These are phyloP conservation scores for Drosophila birchii DNA, from an alignment of 2,888 invertebrate species.

Conservation along the genomic window DNA sequence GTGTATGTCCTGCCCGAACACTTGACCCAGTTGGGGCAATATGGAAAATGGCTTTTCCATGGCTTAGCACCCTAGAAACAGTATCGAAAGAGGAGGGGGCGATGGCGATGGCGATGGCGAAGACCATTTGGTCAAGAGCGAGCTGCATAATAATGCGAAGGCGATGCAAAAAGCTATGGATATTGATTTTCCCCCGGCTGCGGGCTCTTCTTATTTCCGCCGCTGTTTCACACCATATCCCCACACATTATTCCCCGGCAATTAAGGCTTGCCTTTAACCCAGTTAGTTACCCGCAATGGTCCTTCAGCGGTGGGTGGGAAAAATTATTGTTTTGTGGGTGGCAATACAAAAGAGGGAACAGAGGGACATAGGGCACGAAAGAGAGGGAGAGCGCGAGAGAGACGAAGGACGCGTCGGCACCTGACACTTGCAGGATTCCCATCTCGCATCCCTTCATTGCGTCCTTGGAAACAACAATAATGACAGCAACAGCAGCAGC, in stretches of 20 bases:
- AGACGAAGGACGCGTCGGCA: slow-evolving; percentile 33
- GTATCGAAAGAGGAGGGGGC: neutral
- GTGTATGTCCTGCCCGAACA: slow-evolving; percentile 36
- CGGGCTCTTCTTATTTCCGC: slow-evolving; percentile 12
- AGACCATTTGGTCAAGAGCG: slow-evolving; percentile 12
- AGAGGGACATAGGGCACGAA: neutral
- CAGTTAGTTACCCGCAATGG: slow-evolving; percentile 37
- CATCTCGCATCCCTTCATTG: slow-evolving; percentile 7
- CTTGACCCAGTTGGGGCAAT: slow-evolving; percentile 53
- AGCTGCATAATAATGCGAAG: slow-evolving; percentile 26
- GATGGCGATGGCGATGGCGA: neutral
- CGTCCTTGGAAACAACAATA: slow-evolving; percentile 9
- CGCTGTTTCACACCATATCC: slow-evolving; percentile 23
- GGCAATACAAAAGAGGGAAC: neutral
- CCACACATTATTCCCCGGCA: slow-evolving; percentile 23
- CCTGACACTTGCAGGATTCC: slow-evolving; percentile 65
- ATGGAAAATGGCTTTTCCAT: slow-evolving; percentile 18
- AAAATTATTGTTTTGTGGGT: slow-evolving; percentile 9
- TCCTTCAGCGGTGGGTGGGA: slow-evolving; percentile 4
- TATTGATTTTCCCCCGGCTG: slow-evolving; percentile 65
- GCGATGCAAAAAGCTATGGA: slow-evolving; percentile 57
- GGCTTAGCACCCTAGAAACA: slow-evolving; percentile 1
- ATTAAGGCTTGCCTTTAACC: slow-evolving; percentile 64
- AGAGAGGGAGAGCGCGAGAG: slow-evolving; percentile 5
- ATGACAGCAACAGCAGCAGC: neutral